phyloP scores from a whole-genome alignment of 2,113 vertebrate genomes.

The Rhea americana region DNA sequence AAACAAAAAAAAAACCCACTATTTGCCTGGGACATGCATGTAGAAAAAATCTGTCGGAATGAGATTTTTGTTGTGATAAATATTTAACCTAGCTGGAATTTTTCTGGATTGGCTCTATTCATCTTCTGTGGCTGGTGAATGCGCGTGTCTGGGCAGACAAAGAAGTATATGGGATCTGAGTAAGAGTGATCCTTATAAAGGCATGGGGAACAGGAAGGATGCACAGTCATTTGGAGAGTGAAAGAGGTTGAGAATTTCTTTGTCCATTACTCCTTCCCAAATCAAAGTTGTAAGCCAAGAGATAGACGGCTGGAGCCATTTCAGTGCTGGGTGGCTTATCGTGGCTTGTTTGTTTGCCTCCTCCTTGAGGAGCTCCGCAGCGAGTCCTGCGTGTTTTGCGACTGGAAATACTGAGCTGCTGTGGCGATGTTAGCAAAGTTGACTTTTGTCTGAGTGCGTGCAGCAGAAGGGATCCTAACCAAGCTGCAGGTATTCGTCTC shows the following conservation, averaged over 20 bases:
- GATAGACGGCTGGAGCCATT: background rate
- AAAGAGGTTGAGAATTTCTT: slow-evolving; percentile 57
- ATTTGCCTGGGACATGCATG: slow-evolving; percentile 32
- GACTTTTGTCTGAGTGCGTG: background rate
- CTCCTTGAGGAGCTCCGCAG: background rate
- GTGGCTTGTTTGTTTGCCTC: background rate
- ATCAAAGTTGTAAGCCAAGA: slow-evolving; percentile 20
- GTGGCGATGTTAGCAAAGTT: background rate
- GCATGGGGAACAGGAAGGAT: slow-evolving; percentile 48
- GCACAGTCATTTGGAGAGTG: slow-evolving; percentile 38
- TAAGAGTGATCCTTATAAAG: slow-evolving; percentile 38
- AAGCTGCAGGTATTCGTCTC: background rate
- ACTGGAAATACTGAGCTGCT: background rate
- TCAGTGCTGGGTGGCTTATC: background rate
- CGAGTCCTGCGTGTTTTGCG: background rate
- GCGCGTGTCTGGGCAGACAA: slow-evolving; percentile 73
- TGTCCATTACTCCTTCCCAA: slow-evolving; percentile 43
- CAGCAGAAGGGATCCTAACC: background rate
- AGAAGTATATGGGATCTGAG: slow-evolving; percentile 55
- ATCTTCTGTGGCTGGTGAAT: slow-evolving; percentile 53
- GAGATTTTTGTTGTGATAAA: slow-evolving; percentile 67
- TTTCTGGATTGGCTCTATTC: slow-evolving; percentile 46
- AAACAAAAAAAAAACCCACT: background rate
- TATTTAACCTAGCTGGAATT: slow-evolving; percentile 72
- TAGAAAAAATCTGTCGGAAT: background rate